Evolutionary conservation across 37 sponge, comb jelly and placozoan genomes (phyloP).

Genomic region (Halichondria panicea): DNA sequence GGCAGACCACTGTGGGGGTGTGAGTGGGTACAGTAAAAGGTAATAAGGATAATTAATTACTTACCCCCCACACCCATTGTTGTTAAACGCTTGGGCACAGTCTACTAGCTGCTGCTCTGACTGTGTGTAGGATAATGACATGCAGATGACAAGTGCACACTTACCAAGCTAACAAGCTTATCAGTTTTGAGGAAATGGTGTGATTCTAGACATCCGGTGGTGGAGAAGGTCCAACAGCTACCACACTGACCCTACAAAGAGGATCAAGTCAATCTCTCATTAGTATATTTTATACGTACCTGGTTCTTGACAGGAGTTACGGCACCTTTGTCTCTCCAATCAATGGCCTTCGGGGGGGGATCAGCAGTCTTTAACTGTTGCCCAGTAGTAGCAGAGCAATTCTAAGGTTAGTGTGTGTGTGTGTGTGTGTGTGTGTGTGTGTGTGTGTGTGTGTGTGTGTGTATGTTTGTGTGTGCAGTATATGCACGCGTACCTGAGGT

Average conservation of each 20-base stretch:
- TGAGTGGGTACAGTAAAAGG: not conserved
- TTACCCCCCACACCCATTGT: constrained; percentile 79
- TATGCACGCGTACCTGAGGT: constrained; percentile 37
- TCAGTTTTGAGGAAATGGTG: constrained; percentile 75
- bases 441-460: constrained; percentile 20
- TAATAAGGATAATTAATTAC: not conserved
- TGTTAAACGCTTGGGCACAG: constrained; percentile 72
- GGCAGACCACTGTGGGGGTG: constrained; percentile 61
- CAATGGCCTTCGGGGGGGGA: constrained; percentile 46
- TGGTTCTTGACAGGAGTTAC: constrained; percentile 80
- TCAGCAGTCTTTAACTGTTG: not conserved
- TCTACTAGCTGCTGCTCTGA: constrained; percentile 82
- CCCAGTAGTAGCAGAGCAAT: constrained; percentile 2
- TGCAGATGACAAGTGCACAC: not conserved
- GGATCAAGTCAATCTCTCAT: not conserved
- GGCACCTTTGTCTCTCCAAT: constrained; percentile 63
- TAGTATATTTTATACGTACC: constrained; percentile 41
- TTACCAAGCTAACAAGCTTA: constrained; percentile 58
- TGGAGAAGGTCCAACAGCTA: constrained; percentile 82
- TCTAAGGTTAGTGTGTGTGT: not conserved
- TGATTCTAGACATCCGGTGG: constrained; percentile 73
- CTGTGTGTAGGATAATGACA: constrained; percentile 10
- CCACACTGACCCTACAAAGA: constrained; percentile 72
- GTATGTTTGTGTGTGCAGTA: constrained; percentile 8
- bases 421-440: not conserved